These are phyloP conservation scores for Listronotus bonariensis DNA, from an alignment of 1,140 invertebrate species.

Conservation along the genomic window DNA sequence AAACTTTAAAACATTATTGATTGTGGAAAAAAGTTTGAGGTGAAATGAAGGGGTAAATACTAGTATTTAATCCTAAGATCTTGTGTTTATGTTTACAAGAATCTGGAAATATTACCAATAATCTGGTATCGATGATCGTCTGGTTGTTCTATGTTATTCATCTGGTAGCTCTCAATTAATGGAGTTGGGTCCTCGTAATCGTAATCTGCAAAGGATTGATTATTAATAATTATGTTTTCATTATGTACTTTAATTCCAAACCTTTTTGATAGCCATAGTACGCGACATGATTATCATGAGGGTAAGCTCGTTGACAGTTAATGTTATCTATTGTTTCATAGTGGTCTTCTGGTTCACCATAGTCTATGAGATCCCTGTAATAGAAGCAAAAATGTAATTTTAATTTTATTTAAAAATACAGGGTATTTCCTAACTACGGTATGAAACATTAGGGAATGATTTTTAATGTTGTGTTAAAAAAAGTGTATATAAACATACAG, in stretches of 20 bases:
- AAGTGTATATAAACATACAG: no score
- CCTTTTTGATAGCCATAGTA: slow-evolving; percentile 48
- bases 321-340: slow-evolving; percentile 72
- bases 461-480: no score
- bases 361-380: slow-evolving; percentile 49
- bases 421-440: no score
- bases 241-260: slow-evolving; percentile 19
- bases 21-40: no score
- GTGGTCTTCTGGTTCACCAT: slow-evolving; percentile 69
- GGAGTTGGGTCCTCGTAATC: slow-evolving; percentile 74
- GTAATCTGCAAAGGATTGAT: slow-evolving; percentile 68
- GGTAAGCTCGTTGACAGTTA: slow-evolving; percentile 48
- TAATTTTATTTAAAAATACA: no score
- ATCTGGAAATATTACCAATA: slow-evolving; percentile 23
- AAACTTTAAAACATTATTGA: no score
- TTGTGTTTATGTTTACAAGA: no score
- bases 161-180: slow-evolving; percentile 72
- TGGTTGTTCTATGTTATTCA: slow-evolving; percentile 58
- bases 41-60: no score
- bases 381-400: no score
- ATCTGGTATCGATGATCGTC: slow-evolving; percentile 40
- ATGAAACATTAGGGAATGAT: no score
- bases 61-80: no score
- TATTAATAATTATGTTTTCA: slow-evolving; percentile 14
- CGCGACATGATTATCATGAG: slow-evolving; percentile 25